Conservation (phyloP, 2,888 invertebrate species). For the Drosophila pseudotakahashii region DNA sequence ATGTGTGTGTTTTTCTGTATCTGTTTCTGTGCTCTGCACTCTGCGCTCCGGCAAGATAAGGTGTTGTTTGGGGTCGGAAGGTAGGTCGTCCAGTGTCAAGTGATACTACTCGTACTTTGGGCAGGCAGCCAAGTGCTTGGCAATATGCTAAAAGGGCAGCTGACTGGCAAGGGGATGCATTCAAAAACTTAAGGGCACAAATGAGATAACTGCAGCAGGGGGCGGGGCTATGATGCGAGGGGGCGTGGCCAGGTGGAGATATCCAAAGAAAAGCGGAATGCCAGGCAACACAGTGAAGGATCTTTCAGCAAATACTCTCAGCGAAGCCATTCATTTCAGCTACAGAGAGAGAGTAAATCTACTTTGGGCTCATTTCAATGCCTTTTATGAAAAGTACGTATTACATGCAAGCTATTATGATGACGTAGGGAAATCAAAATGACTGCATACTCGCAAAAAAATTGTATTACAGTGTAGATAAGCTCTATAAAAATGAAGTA, state of each 20-base stretch:
- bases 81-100: constrained; percentile 37
- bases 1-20: constrained; percentile 49
- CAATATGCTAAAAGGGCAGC: constrained; percentile 41
- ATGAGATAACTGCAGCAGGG: constrained; percentile 42
- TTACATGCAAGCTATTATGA: not conserved
- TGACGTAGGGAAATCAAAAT: too few relatives aligned
- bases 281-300: constrained; percentile 15
- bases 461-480: too few relatives aligned
- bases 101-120: constrained; percentile 41
- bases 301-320: constrained; percentile 8
- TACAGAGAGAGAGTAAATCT: not conserved
- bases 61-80: constrained; percentile 40
- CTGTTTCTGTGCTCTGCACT: not conserved
- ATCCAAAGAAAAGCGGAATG: constrained; percentile 21
- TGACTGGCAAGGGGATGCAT: constrained; percentile 25
- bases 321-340: not conserved
- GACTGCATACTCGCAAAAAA: too few relatives aligned
- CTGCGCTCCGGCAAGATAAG: not conserved
- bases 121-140: constrained; percentile 45
- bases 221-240: not conserved
- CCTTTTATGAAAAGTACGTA: not conserved
- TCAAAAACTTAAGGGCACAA: constrained; percentile 47
- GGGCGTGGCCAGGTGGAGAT: not conserved
- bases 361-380: constrained; percentile 1
- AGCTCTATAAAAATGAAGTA: too few relatives aligned